Evolutionary conservation across 2,113 vertebrate species (phyloP), one percentile per base, ranked within the genome.

Genomic region (Dromas ardeola): DNA sequence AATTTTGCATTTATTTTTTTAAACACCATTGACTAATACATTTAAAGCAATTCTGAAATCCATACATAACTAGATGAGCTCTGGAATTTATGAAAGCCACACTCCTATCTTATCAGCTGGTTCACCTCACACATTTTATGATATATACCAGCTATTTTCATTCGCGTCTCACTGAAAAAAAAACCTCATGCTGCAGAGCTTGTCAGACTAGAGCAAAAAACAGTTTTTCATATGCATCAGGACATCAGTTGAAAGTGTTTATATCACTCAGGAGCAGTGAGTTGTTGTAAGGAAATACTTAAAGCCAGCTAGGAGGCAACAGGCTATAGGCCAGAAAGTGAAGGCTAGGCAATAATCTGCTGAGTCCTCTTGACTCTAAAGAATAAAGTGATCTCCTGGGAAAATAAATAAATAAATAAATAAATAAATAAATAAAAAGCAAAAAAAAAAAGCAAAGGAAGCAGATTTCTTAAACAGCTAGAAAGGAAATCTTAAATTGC

Each of bases 401-500:
- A 22, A 49, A 49, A 49, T 22, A 49, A 49, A 21, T 49, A 49
- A 47, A 21, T 47, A 47, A 11, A 21, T 45, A 19, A 45, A 45
- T 45, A 45, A 45, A 12, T 42, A 42, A 13, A 12, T 42, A 45
- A 47, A 47, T 47, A 47, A 49, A 10, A 30, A n/a, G 29, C 53
- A 38, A 4, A 11, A 27, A 9, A 29, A 12, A 15, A 10, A 2
- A 14, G 16, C 30, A 34, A 26, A 4, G 9, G 32, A 88, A 78
- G 43, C 10, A 50, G 16, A 21, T 53, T 89, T 93, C 38, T 89
- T 38, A 86, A 93, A 67, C 20, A 77, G 18, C 12, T 42, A 77
- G 66, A 93, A 94, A 96, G 62, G 15, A 95, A 94, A 95, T 78
- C 21, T 88, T 78, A 92, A 97, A 96, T 82, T 97, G 29, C 49